Percentiles rank a stretch among this genome's conserved stretches.
Evolutionary conservation across 2,888 invertebrate species (phyloP).

Genomic region (Agrotis puta): DNA sequence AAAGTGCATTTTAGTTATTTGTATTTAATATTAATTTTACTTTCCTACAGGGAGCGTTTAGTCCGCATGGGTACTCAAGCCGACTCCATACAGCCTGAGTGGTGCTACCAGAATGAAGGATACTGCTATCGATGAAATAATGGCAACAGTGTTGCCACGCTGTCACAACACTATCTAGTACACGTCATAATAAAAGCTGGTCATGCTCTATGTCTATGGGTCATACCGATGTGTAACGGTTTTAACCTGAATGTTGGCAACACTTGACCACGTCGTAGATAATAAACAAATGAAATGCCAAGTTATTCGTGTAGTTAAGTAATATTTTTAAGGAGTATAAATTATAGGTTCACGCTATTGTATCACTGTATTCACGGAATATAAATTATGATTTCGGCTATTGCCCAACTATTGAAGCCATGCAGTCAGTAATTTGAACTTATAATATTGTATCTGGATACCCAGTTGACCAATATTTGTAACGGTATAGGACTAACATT

Average conservation of each 20-base stretch:
- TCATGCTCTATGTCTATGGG: not conserved
- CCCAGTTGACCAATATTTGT: not conserved
- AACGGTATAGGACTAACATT: no score
- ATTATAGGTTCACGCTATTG: not conserved
- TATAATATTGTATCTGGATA: not conserved
- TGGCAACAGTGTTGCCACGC: not conserved
- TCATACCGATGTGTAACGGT: conserved; percentile 33
- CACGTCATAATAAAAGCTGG: conserved; percentile 35
- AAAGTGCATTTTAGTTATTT: not conserved
- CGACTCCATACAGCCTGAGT: conserved; percentile 95
- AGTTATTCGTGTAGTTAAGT: not conserved
- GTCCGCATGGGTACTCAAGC: conserved; percentile 93
- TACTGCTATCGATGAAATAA: conserved; percentile 86
- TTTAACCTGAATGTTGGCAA: conserved; percentile 24
- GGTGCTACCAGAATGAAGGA: conserved; percentile 96
- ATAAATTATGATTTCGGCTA: not conserved
- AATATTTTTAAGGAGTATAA: not conserved
- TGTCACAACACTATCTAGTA: conserved; percentile 12
- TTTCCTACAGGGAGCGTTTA: conserved; percentile 92
- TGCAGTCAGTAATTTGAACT: no score
- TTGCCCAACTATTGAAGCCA: conserved; percentile 4
- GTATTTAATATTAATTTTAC: conserved; percentile 13
- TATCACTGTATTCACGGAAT: conserved; percentile 7
- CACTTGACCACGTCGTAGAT: not conserved
- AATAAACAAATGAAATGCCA: conserved; percentile 17